phyloP scores from a whole-genome alignment of 2,888 invertebrate genomes.

The Alloscopus bannaensis region DNA sequence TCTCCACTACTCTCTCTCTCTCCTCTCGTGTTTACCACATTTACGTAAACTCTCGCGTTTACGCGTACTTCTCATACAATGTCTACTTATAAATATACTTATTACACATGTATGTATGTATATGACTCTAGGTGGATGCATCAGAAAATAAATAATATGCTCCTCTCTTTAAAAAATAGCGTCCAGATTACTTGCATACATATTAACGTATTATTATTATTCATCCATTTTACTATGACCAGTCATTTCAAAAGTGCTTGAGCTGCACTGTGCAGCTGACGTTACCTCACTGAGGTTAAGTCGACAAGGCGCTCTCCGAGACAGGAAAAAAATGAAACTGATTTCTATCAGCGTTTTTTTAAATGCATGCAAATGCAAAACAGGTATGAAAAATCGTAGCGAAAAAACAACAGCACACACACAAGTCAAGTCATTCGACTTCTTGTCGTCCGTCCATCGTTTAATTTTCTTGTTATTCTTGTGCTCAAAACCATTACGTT shows the following conservation, averaged over 20 bases:
- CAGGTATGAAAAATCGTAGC: neutral
- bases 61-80: neutral
- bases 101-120: neutral
- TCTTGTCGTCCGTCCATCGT: constrained; percentile 23
- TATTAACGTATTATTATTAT: constrained; percentile 27
- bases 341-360: constrained; percentile 8
- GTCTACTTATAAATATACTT: neutral
- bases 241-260: constrained; percentile 28
- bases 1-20: no score
- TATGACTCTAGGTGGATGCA: neutral
- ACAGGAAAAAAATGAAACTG: neutral
- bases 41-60: constrained; percentile 15
- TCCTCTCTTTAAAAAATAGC: neutral
- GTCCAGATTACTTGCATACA: neutral
- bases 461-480: constrained; percentile 31
- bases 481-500: constrained; percentile 35
- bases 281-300: neutral
- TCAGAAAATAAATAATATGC: constrained; percentile 3
- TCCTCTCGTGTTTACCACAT: constrained; percentile 40
- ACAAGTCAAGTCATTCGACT: constrained; percentile 30
- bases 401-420: constrained; percentile 5
- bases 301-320: neutral
- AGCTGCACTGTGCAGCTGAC: constrained; percentile 25
- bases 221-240: constrained; percentile 32
- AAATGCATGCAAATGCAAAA: constrained; percentile 34